Conservation (phyloP, 2,888 invertebrate genomes). For the Euphydryas editha region DNA sequence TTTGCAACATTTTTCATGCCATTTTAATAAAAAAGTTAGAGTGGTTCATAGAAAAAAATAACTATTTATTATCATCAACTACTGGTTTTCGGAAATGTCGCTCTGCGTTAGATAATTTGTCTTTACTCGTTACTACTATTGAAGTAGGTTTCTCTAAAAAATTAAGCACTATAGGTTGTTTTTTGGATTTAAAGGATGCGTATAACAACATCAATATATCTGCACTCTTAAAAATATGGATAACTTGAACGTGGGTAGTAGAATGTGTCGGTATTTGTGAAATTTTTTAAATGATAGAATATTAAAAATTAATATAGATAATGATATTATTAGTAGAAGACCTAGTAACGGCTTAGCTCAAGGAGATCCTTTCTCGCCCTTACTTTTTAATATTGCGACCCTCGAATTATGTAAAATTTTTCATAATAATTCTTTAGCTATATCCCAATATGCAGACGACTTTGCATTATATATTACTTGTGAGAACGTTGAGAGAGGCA, state of each 20-base stretch:
- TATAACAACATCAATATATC: too few relatives aligned
- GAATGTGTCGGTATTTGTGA: conserved; percentile 31
- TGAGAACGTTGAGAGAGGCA: too few relatives aligned
- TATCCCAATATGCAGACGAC: conserved; percentile 45
- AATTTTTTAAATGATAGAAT: conserved; percentile 19
- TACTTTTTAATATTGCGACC: conserved; percentile 43
- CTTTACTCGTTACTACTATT: too few relatives aligned
- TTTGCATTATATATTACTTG: too few relatives aligned
- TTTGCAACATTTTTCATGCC: too few relatives aligned
- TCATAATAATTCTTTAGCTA: conserved; percentile 16
- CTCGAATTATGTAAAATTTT: conserved; percentile 23
- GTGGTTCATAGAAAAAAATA: conserved; percentile 31
- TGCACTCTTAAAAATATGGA: conserved; percentile 11
- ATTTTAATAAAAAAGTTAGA: conserved; percentile 31
- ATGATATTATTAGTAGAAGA: conserved; percentile 5
- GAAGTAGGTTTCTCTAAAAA: too few relatives aligned
- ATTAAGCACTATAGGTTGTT: too few relatives aligned
- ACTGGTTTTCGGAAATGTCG: too few relatives aligned
- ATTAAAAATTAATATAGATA: conserved; percentile 5
- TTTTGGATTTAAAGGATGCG: too few relatives aligned
- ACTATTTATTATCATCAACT: too few relatives aligned
- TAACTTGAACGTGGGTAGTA: conserved; percentile 23
- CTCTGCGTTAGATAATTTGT: too few relatives aligned
- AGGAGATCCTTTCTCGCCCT: conserved; percentile 45
- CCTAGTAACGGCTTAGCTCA: conserved; percentile 41